These are phyloP conservation scores for Erebia aethiops DNA, from an alignment of 2,888 invertebrate genomes.

Conservation along the genomic window DNA sequence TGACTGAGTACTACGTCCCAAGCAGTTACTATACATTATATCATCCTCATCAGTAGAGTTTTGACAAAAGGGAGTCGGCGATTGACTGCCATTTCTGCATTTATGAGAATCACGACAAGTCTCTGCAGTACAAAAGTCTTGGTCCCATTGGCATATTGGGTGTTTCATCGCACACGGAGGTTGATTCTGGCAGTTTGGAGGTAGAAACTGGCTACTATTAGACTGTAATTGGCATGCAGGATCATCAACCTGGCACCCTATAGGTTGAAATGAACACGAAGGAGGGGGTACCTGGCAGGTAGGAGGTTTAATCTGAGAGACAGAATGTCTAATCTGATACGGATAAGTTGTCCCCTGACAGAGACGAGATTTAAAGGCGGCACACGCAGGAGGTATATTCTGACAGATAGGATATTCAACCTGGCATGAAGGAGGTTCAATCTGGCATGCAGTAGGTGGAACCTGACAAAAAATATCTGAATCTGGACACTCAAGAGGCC, in stretches of 20 bases:
- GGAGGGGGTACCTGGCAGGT: background rate
- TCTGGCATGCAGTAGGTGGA: background rate
- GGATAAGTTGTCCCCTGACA: background rate
- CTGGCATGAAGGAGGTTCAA: slow-evolving; percentile 24
- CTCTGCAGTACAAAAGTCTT: slow-evolving; percentile 32
- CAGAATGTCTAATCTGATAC: background rate
- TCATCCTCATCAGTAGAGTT: background rate
- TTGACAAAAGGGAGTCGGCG: background rate
- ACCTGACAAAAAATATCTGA: background rate
- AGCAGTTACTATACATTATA: background rate
- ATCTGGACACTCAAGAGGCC: background rate
- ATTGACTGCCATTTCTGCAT: background rate
- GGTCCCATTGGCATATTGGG: slow-evolving; percentile 28
- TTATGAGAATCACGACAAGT: slow-evolving; percentile 29
- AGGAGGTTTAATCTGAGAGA: background rate
- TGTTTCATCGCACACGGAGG: slow-evolving; percentile 16
- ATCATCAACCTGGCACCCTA: background rate
- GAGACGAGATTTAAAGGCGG: background rate
- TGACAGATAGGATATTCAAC: background rate
- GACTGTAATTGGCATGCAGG: background rate
- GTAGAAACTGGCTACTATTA: background rate
- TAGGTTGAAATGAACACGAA: background rate
- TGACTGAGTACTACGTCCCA: background rate
- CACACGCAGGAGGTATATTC: background rate
- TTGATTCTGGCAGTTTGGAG: background rate